A percentile compares a stretch with the other conserved stretches of the same genome.
phyloP scores from a whole-genome alignment of 2,797 vertebrate species.

The Macropodus opercularis region DNA sequence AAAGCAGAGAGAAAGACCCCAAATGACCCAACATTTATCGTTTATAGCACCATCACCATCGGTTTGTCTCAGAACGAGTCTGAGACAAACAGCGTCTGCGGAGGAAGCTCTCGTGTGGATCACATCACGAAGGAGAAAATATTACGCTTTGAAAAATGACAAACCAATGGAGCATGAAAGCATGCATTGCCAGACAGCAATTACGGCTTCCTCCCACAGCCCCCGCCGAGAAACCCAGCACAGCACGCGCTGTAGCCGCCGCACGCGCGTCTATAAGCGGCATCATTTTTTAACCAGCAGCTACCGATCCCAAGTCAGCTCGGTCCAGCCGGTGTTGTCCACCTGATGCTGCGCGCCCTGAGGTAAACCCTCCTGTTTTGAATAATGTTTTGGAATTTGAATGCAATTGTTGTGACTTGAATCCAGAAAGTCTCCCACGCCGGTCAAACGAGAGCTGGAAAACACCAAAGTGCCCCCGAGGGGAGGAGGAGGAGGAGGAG shows the following conservation, averaged over 20 bases:
- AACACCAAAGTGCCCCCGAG: slow-evolving; percentile 48
- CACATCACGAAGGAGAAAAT: slow-evolving; percentile 64
- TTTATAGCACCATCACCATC: slow-evolving; percentile 33
- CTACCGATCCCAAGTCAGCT: slow-evolving; percentile 14
- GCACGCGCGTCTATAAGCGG: slow-evolving; percentile 15
- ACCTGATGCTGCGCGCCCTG: slow-evolving; percentile 25
- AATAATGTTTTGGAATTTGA: slow-evolving; percentile 50
- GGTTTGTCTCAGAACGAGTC: slow-evolving; percentile 49
- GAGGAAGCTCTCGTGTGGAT: slow-evolving; percentile 62
- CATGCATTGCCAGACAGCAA: slow-evolving; percentile 71
- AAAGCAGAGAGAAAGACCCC: not conserved
- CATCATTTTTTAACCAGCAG: slow-evolving; percentile 47
- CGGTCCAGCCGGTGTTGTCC: not conserved
- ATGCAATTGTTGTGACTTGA: slow-evolving; percentile 46
- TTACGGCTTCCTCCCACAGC: slow-evolving; percentile 58
- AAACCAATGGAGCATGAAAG: slow-evolving; percentile 73
- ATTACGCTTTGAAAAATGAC: slow-evolving; percentile 71
- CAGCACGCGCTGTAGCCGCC: slow-evolving; percentile 32
- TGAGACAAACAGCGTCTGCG: slow-evolving; percentile 54
- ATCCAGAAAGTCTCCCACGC: slow-evolving; percentile 52
- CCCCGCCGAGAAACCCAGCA: slow-evolving; percentile 63
- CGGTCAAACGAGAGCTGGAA: slow-evolving; percentile 49
- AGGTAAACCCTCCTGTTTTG: slow-evolving; percentile 42
- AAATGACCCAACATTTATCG: slow-evolving; percentile 33
- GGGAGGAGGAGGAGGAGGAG: too few species aligned